Conservation (phyloP, 2,888 invertebrate genomes). For the Rhamnusium bicolor region DNA sequence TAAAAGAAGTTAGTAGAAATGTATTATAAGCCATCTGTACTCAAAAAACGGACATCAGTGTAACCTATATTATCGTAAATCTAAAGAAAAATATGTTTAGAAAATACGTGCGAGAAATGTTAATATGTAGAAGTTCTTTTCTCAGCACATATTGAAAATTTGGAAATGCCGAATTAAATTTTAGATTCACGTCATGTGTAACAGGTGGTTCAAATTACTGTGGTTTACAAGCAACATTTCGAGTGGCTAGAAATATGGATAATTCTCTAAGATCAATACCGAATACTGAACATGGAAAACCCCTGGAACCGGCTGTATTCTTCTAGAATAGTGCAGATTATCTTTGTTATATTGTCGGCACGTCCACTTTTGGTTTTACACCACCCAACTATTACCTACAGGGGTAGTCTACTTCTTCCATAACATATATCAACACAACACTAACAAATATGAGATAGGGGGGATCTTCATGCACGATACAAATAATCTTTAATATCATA, state of each 20-base stretch:
- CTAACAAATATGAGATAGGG: too few relatives aligned
- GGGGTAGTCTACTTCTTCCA: background rate
- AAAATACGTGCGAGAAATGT: constrained; percentile 56
- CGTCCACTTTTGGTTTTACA: constrained; percentile 36
- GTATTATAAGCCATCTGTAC: constrained; percentile 57
- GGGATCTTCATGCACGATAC: too few relatives aligned
- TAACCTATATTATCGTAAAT: constrained; percentile 54
- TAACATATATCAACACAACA: background rate
- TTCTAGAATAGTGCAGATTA: constrained; percentile 30
- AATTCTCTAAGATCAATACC: constrained; percentile 57
- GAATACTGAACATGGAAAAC: constrained; percentile 32
- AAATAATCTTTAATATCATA: too few relatives aligned
- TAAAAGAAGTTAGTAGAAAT: constrained; percentile 52
- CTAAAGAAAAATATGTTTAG: constrained; percentile 56
- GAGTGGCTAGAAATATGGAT: constrained; percentile 62
- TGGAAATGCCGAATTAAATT: constrained; percentile 59
- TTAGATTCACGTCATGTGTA: constrained; percentile 60
- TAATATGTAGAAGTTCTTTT: constrained; percentile 46
- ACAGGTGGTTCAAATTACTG: constrained; percentile 69
- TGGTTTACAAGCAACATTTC: constrained; percentile 66
- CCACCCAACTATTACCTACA: constrained; percentile 27
- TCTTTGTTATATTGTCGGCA: constrained; percentile 35
- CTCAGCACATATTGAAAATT: constrained; percentile 51
- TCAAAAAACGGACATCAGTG: constrained; percentile 49
- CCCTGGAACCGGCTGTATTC: constrained; percentile 8